These are phyloP conservation scores for Balaeniceps rex DNA, from an alignment of 2,113 vertebrate genomes.

Conservation along the genomic window DNA sequence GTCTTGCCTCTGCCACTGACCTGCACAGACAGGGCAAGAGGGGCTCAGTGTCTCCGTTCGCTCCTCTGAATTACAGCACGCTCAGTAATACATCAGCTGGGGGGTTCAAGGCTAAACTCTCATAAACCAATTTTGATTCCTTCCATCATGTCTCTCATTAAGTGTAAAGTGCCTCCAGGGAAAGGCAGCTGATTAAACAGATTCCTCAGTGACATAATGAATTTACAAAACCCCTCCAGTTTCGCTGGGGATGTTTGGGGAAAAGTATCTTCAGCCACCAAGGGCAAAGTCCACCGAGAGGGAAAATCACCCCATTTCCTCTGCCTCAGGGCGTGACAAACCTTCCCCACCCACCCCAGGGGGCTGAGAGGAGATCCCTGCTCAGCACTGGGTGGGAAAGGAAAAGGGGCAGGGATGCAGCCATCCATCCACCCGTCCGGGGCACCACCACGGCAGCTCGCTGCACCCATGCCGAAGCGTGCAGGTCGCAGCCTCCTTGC, in stretches of 20 bases:
- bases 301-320: background rate
- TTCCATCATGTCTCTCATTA: conserved; percentile 45
- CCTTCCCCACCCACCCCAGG: background rate
- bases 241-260: conserved; percentile 56
- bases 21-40: background rate
- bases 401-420: background rate
- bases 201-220: conserved; percentile 62
- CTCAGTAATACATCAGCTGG: background rate
- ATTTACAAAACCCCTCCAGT: conserved; percentile 52
- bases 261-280: conserved; percentile 32
- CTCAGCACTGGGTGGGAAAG: background rate
- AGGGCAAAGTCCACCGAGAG: background rate
- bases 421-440: no score
- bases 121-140: background rate
- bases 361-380: background rate
- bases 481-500: background rate
- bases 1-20: background rate
- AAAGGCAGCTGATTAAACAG: conserved; percentile 70
- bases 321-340: background rate
- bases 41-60: background rate
- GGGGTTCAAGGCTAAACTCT: background rate
- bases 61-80: background rate
- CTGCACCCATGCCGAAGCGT: fast-evolving
- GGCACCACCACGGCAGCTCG: background rate
- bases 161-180: conserved; percentile 33